These are phyloP conservation scores for Zaprionus ghesquierei DNA, from an alignment of 1,140 invertebrate genomes.

Conservation along the genomic window DNA sequence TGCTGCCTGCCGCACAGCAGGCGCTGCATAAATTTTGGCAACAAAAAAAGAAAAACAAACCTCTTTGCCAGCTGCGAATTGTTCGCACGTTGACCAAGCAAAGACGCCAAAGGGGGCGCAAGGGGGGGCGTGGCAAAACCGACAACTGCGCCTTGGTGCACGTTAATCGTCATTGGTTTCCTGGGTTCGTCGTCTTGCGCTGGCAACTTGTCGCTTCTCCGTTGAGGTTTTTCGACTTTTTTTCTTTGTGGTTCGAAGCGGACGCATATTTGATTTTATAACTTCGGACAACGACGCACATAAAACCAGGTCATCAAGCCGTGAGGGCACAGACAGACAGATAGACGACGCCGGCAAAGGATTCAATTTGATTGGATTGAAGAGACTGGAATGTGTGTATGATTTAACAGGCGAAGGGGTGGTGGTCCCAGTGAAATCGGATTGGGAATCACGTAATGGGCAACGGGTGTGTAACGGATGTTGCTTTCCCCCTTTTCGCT, in stretches of 20 bases:
- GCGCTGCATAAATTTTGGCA: conserved; percentile 61
- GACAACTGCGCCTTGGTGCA: conserved; percentile 55
- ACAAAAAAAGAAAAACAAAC: conserved; percentile 17
- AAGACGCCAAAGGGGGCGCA: too few species aligned
- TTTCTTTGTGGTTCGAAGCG: conserved; percentile 13
- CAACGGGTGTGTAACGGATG: conserved; percentile 60
- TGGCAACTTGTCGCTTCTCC: conserved; percentile 60
- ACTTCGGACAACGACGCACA: conserved; percentile 72
- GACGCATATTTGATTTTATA: conserved; percentile 78
- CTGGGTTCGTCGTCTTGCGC: background rate
- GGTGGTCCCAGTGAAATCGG: background rate
- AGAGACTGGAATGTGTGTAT: conserved; percentile 51
- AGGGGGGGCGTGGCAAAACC: background rate
- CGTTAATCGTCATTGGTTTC: conserved; percentile 54
- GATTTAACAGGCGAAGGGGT: conserved; percentile 44
- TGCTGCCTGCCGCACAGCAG: conserved; percentile 48
- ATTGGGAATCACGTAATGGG: conserved; percentile 74
- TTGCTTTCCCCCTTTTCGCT: conserved; percentile 20
- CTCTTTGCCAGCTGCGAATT: conserved; percentile 63
- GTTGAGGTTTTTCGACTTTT: conserved; percentile 17
- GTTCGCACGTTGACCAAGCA: conserved; percentile 74
- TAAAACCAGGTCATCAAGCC: conserved; percentile 76
- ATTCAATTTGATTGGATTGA: conserved; percentile 81
- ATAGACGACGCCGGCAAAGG: conserved; percentile 47
- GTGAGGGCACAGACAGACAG: background rate